phyloP scores from a whole-genome alignment of 1,140 invertebrate genomes.

The Drosophila pseudoobscura region DNA sequence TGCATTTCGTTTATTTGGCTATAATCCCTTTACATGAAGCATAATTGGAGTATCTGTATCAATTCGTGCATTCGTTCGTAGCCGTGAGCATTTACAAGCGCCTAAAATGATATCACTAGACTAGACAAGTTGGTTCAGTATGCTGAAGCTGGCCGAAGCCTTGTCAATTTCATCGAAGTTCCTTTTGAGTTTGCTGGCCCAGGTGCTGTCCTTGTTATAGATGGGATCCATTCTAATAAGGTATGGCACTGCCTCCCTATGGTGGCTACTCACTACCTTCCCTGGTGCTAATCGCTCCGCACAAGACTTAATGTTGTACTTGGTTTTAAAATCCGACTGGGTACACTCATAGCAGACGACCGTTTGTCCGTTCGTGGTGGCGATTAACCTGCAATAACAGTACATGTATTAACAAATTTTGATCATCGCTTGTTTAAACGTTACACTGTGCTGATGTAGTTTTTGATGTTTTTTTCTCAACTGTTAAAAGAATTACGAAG shows the following conservation, averaged over 20 bases:
- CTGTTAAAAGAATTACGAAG: too few species aligned
- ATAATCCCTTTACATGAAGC: conserved; percentile 73
- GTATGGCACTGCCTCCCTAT: conserved; percentile 20
- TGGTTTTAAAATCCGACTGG: conserved; percentile 42
- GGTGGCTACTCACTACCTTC: conserved; percentile 20
- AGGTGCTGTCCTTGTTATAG: conserved; percentile 51
- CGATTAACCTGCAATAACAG: conserved; percentile 38
- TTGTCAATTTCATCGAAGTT: conserved; percentile 75
- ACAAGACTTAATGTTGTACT: conserved; percentile 27
- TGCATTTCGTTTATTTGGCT: conserved; percentile 28
- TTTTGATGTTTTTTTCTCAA: too few species aligned
- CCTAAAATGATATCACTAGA: conserved; percentile 4
- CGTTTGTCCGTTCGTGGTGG: conserved; percentile 40
- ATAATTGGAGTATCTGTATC: conserved; percentile 26
- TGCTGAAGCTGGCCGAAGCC: conserved; percentile 71
- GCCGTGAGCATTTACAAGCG: conserved; percentile 25
- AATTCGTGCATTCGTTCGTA: conserved; percentile 9
- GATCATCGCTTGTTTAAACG: too few species aligned
- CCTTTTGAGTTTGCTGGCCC: conserved; percentile 67
- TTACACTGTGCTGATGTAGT: too few species aligned
- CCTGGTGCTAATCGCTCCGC: conserved; percentile 23
- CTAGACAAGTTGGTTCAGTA: conserved; percentile 73
- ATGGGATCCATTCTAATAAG: conserved; percentile 49
- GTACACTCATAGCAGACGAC: conserved; percentile 53
- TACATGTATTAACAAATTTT: not conserved